phyloP scores from a whole-genome alignment of 2,797 vertebrate species.

The Cyclura pinguis region DNA sequence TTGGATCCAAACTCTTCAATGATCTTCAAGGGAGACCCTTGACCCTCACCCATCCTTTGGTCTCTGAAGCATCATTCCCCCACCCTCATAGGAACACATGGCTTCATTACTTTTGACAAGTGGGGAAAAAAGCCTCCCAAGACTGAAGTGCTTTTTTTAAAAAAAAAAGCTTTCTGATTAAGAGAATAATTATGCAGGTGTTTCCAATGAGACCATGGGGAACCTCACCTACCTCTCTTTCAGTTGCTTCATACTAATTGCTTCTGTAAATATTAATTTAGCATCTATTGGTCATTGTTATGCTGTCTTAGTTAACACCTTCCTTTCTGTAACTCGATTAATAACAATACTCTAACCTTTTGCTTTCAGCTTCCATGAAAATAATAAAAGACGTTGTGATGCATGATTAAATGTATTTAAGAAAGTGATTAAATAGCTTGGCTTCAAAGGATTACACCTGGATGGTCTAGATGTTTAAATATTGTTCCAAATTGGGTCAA shows the following conservation, averaged over 20 bases:
- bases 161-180: neutral
- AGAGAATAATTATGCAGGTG: neutral
- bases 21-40: neutral
- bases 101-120: neutral
- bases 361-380: constrained; percentile 32
- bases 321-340: constrained; percentile 40
- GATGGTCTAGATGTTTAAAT: constrained; percentile 10
- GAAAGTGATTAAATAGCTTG: constrained; percentile 33
- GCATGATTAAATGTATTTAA: constrained; percentile 34
- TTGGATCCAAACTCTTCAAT: neutral
- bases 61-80: neutral
- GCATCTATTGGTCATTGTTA: constrained; percentile 40
- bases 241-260: neutral
- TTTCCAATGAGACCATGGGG: neutral
- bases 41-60: neutral
- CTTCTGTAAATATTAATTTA: constrained; percentile 39
- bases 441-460: constrained; percentile 13
- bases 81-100: neutral
- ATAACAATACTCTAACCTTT: constrained; percentile 34
- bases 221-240: neutral
- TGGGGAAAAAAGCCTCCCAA: neutral
- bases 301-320: constrained; percentile 44
- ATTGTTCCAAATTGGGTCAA: constrained; percentile 4
- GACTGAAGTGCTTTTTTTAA: neutral
- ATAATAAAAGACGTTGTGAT: constrained; percentile 37